Conservation (phyloP, 30 jellyfish, hydroid and myxozoan species). For the Hydractinia symbiolongicarpus region DNA sequence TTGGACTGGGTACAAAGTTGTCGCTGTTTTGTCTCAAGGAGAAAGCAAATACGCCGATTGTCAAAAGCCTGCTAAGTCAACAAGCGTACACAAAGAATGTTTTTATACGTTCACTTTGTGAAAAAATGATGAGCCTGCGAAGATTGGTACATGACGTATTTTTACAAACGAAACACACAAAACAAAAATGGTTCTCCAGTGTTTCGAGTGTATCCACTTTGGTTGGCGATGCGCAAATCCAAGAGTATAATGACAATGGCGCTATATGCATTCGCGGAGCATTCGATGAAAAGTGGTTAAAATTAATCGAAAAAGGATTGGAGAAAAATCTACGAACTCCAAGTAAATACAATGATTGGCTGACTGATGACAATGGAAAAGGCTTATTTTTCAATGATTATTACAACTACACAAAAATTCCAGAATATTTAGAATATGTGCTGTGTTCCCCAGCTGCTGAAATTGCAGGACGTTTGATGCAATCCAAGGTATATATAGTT, state of each 20-base stretch:
- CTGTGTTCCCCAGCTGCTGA: conserved; percentile 59
- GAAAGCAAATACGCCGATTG: too few relatives aligned
- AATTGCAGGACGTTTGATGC: conserved; percentile 55
- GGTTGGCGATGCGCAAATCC: conserved; percentile 5
- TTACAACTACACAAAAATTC: conserved; percentile 43
- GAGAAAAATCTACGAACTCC: conserved; percentile 40
- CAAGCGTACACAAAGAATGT: too few relatives aligned
- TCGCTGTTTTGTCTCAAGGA: too few relatives aligned
- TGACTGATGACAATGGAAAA: conserved; percentile 35
- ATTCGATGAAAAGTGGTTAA: conserved; percentile 40
- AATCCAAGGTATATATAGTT: conserved; percentile 31
- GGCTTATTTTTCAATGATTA: conserved; percentile 68
- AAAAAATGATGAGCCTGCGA: too few relatives aligned
- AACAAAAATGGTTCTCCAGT: too few relatives aligned
- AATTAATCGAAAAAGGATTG: conserved; percentile 46
- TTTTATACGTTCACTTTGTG: too few relatives aligned
- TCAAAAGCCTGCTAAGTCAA: too few relatives aligned
- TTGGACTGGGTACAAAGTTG: too few relatives aligned
- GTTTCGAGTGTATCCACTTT: not conserved
- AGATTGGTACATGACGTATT: too few relatives aligned
- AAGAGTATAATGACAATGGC: conserved; percentile 59
- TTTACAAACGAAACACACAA: too few relatives aligned
- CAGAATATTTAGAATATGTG: conserved; percentile 34
- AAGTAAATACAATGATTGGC: conserved; percentile 44
- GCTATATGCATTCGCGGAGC: conserved; percentile 50